Percentiles rank a stretch among this genome's conserved stretches.
These are phyloP conservation scores for Psix sp. DNA, from an alignment of 1,140 invertebrate species.

Conservation along the genomic window DNA sequence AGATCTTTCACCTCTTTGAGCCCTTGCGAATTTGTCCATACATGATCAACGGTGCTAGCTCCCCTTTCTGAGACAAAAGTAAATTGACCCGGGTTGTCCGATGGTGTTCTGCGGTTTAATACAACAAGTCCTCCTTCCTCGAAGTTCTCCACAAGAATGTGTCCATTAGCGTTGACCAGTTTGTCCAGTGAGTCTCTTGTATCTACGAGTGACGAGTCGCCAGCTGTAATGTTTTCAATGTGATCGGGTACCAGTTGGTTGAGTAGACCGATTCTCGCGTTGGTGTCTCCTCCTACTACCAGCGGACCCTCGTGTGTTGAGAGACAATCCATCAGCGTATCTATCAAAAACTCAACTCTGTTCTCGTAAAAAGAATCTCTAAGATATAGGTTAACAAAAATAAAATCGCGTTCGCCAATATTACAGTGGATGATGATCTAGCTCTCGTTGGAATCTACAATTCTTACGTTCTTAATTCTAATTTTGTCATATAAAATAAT, in stretches of 20 bases:
- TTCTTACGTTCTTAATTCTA: too few relatives aligned
- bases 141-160: background rate
- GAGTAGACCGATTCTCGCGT: conserved; percentile 3
- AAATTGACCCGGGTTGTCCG: background rate
- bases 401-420: background rate
- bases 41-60: conserved; percentile 4
- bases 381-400: conserved; percentile 3
- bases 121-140: background rate
- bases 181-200: background rate
- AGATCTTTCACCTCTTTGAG: background rate
- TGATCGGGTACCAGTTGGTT: conserved; percentile 1
- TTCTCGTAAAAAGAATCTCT: background rate
- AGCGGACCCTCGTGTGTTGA: background rate
- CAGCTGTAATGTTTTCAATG: background rate
- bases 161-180: conserved; percentile 1
- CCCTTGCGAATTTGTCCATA: background rate
- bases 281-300: conserved; percentile 1
- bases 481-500: too few relatives aligned
- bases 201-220: too few relatives aligned
- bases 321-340: background rate
- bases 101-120: conserved; percentile 4
- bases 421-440: conserved; percentile 2
- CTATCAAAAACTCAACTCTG: background rate
- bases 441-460: too few relatives aligned
- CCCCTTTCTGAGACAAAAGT: background rate